Evolutionary conservation across 2,888 invertebrate genomes (phyloP).

Genomic region (Nemotelus pantherinus): DNA sequence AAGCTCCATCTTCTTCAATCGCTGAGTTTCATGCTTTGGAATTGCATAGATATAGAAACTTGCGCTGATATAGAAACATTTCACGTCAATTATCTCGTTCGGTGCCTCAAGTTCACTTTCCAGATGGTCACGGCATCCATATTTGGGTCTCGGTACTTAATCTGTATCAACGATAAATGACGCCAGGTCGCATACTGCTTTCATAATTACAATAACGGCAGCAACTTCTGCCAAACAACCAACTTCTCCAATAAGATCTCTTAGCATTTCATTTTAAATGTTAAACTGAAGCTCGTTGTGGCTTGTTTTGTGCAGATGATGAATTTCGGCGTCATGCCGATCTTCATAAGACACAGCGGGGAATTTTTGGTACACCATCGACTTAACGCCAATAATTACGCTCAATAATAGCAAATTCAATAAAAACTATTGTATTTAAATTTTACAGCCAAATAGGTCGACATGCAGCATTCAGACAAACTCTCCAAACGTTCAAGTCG

Average conservation of each 20-base stretch:
- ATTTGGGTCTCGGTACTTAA: neutral
- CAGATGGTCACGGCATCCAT: conserved; percentile 6
- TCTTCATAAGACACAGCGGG: neutral
- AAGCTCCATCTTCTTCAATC: neutral
- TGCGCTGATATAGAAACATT: neutral
- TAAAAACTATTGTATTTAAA: too few species aligned
- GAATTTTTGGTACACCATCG: too few species aligned
- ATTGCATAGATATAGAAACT: too few species aligned
- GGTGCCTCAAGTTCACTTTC: conserved; percentile 18
- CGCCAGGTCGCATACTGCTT: neutral
- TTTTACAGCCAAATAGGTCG: too few species aligned
- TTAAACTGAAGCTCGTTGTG: neutral
- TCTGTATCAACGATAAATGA: conserved; percentile 2
- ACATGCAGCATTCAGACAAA: too few species aligned
- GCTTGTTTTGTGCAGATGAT: neutral
- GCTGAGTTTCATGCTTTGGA: neutral
- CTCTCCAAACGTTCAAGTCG: too few species aligned
- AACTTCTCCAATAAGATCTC: neutral
- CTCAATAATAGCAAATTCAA: too few species aligned
- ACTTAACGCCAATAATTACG: too few species aligned
- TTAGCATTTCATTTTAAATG: neutral
- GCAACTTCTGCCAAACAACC: neutral
- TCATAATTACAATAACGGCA: neutral
- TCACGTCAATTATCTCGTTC: neutral
- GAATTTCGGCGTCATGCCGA: neutral